These are phyloP conservation scores for Bombus confusus DNA, from an alignment of 1,140 invertebrate genomes.

Conservation along the genomic window DNA sequence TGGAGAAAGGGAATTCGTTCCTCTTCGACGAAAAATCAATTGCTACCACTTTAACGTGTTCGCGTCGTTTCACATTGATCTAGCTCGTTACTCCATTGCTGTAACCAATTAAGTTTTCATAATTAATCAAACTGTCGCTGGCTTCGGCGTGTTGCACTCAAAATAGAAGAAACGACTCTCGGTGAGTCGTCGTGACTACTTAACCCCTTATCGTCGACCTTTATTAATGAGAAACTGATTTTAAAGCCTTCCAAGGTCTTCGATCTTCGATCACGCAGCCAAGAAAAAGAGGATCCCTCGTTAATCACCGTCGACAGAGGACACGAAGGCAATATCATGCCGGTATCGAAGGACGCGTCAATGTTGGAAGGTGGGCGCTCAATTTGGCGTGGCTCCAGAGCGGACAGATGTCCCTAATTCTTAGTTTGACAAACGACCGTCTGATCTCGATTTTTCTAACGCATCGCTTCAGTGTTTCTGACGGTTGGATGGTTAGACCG, in stretches of 20 bases:
- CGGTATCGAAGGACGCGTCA: slow-evolving; percentile 47
- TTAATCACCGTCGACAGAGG: slow-evolving; percentile 54
- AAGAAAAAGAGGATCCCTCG: slow-evolving; percentile 44
- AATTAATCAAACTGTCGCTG: slow-evolving; percentile 4
- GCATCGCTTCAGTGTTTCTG: not conserved
- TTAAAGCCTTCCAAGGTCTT: not conserved
- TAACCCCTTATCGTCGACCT: not conserved
- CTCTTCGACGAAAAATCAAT: not conserved
- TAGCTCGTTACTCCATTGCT: not conserved
- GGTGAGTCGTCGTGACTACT: not conserved
- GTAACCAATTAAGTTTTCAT: not conserved
- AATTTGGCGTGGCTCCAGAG: slow-evolving; percentile 65
- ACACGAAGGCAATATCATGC: slow-evolving; percentile 54
- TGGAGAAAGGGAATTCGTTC: not conserved
- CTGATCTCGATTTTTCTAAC: slow-evolving; percentile 53
- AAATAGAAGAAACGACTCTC: not conserved
- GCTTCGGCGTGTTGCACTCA: not conserved
- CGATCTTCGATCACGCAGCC: not conserved
- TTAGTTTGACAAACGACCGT: slow-evolving; percentile 68
- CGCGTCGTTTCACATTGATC: not conserved
- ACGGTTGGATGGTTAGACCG: not conserved
- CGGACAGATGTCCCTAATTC: slow-evolving; percentile 70
- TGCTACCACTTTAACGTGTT: not conserved
- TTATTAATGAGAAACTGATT: slow-evolving; percentile 19
- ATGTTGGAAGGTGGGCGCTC: slow-evolving; percentile 45